Percentiles rank a stretch among this genome's conserved stretches.
These are phyloP conservation scores for Porites lobata DNA, from an alignment of 92 coral and sea anemone species.

Conservation along the genomic window DNA sequence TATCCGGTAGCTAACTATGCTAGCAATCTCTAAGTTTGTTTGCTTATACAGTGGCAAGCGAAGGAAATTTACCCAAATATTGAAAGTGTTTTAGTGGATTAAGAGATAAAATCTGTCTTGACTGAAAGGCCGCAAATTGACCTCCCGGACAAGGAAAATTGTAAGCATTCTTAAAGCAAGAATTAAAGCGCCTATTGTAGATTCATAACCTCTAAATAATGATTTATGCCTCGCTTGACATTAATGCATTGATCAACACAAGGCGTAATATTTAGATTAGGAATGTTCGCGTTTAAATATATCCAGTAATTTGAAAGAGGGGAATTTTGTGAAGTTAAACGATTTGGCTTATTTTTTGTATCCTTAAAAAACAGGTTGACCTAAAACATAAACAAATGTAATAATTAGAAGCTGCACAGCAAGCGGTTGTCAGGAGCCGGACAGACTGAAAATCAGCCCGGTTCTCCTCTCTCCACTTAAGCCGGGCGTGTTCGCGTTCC, in stretches of 20 bases:
- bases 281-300: not conserved
- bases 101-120: not conserved
- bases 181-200: not conserved
- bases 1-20: not conserved
- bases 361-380: too few species aligned
- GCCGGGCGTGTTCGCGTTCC: too few species aligned
- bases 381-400: not conserved
- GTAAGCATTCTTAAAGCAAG: too few species aligned
- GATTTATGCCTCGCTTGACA: too few species aligned
- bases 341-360: not conserved
- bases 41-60: too few species aligned
- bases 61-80: not conserved
- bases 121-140: not conserved
- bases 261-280: not conserved
- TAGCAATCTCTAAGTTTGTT: too few species aligned
- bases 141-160: too few species aligned
- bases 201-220: not conserved
- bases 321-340: not conserved
- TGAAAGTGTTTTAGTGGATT: not conserved
- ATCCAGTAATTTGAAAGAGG: not conserved
- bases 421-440: too few species aligned
- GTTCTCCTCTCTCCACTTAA: too few species aligned
- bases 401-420: too few species aligned
- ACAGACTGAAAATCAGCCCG: too few species aligned
- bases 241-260: too few species aligned